Base-by-base conservation (phyloP, 2,888 invertebrate genomes). In the Cremastinae sp. region DNA sequence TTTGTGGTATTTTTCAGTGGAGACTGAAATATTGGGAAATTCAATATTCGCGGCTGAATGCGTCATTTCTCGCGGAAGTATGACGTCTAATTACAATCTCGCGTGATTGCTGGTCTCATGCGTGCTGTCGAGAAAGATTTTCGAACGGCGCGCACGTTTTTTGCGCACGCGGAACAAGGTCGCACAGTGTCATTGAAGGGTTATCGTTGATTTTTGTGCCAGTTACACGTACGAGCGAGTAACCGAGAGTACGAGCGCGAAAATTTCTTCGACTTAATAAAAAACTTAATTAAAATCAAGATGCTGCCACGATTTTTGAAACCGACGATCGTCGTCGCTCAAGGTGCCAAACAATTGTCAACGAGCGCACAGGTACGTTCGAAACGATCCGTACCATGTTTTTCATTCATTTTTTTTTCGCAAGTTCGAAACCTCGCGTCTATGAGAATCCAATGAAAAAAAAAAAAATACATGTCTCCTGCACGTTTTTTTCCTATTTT, bases 261-360 rank as follows among this genome's bases (percentile, higher is more conserved):
- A 12, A 49, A 14, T 59, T 8, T 45, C 56, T 53, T 12, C 8
- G 8, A 22, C 45, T 12, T 59, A 37, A 47, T 2, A 20, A 59
- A n/a, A 53, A 72, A 51, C 39, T 41, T 49, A 16, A 59, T 61
- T 66, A 69, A 16, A 53, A 43, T 18, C 39, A 87, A 83, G 72
- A 89, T 89, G 89, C 74, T 89, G 81, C 87, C 87, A 64, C 84
- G 88, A 75, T 85, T 88, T 47, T 53, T 89, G 9, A 88, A 81
- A 76, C 85, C 87, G 35, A 83, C 83, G 16, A 65, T 87, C 73
- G 74, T 75, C 66, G 81, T 84, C 35, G 86, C 84, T 47, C 83
- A 84, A 35, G 87, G 88, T 74, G 85, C 84, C 2, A 88, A 88
- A 66, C 85, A 85, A 58, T 72, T 89, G 12, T 89, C 89, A 10